A percentile compares a stretch with the other conserved stretches of the same genome.
These are phyloP conservation scores for Seira ritae DNA, from an alignment of 2,888 invertebrate species.

Conservation along the genomic window DNA sequence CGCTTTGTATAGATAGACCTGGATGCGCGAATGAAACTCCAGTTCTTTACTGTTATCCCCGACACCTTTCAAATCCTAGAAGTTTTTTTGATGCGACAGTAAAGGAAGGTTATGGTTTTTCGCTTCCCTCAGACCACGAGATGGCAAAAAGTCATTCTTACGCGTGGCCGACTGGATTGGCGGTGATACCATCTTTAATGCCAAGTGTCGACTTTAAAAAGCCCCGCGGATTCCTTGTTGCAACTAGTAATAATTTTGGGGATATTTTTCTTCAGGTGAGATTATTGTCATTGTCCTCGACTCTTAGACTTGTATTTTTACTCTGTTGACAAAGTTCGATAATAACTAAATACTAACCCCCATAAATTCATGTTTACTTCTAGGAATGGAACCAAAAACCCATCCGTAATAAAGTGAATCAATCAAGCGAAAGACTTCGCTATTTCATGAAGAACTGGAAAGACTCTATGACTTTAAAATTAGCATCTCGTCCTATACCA, in stretches of 20 bases:
- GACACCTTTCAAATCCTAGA: slow-evolving; percentile 64
- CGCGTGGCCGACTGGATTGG: slow-evolving; percentile 71
- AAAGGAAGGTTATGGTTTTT: slow-evolving; percentile 37
- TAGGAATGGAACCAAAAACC: slow-evolving; percentile 70
- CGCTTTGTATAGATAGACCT: slow-evolving; percentile 53
- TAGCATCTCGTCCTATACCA: neutral
- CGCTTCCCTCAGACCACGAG: slow-evolving; percentile 49
- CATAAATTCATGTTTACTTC: too few species aligned
- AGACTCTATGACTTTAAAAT: slow-evolving; percentile 42
- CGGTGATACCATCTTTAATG: slow-evolving; percentile 25
- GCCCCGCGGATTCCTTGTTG: slow-evolving; percentile 54
- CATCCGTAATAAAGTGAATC: too few species aligned
- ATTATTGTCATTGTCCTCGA: too few species aligned
- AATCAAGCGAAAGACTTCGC: too few species aligned
- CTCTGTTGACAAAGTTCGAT: too few species aligned
- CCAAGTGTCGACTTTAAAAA: neutral
- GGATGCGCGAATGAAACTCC: slow-evolving; percentile 66
- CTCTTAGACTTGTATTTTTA: too few species aligned
- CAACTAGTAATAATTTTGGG: slow-evolving; percentile 67
- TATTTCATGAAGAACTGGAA: slow-evolving; percentile 55
- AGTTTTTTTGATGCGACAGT: slow-evolving; percentile 54
- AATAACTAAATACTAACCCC: too few species aligned
- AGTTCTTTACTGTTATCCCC: slow-evolving; percentile 65
- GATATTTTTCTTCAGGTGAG: slow-evolving; percentile 71
- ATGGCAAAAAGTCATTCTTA: slow-evolving; percentile 55